These are phyloP conservation scores for Drosophila birchii DNA, from an alignment of 2,888 invertebrate species.

Conservation along the genomic window DNA sequence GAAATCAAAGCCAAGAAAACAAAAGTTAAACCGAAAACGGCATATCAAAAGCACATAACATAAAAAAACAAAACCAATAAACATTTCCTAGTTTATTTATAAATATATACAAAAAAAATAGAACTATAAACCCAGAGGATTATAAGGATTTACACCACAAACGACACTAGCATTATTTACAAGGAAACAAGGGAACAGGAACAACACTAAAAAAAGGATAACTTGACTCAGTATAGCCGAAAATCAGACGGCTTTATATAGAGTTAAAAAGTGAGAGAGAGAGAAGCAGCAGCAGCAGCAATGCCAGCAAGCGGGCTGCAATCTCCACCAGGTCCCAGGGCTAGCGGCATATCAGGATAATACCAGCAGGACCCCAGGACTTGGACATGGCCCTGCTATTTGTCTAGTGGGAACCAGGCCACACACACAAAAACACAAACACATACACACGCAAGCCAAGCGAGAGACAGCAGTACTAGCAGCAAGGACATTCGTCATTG, in stretches of 20 bases:
- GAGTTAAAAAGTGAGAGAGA: background rate
- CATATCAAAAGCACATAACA: slow-evolving; percentile 49
- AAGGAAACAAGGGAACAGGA: slow-evolving; percentile 23
- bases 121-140: background rate
- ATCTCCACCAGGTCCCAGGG: slow-evolving; percentile 33
- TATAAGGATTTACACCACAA: slow-evolving; percentile 25
- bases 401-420: slow-evolving; percentile 47
- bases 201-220: slow-evolving; percentile 3
- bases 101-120: slow-evolving; percentile 1
- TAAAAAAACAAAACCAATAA: slow-evolving; percentile 24
- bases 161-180: slow-evolving; percentile 25
- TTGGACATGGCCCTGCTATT: slow-evolving; percentile 35
- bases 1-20: background rate
- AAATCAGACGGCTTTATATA: background rate
- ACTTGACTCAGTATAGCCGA: background rate
- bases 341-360: slow-evolving; percentile 32
- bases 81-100: slow-evolving; percentile 44
- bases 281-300: slow-evolving; percentile 3
- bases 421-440: slow-evolving; percentile 28
- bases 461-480: slow-evolving; percentile 7
- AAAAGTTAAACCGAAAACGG: slow-evolving; percentile 13
- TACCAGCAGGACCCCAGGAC: slow-evolving; percentile 13
- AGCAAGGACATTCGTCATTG: slow-evolving; percentile 41
- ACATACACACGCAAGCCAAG: slow-evolving; percentile 20
- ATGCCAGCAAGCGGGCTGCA: slow-evolving; percentile 28